Conservation (phyloP, 2,888 invertebrate species). For the Leucophenga montana region DNA sequence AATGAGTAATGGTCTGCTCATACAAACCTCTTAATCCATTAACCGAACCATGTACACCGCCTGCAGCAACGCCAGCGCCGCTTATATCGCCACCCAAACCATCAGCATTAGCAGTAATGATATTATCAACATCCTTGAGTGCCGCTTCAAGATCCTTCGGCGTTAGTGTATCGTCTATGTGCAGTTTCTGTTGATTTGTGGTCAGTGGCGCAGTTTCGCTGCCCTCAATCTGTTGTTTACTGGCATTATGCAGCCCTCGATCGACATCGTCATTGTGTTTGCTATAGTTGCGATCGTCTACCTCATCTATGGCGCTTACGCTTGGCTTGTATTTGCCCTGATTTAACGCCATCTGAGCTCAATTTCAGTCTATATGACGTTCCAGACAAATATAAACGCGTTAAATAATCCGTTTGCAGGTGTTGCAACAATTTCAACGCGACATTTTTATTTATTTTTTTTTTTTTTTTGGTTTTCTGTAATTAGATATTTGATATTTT, state of each 20-base stretch:
- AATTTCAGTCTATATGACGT: background rate
- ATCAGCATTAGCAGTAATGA: background rate
- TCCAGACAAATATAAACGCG: too few species aligned
- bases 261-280: slow-evolving; percentile 55
- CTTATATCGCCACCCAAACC: slow-evolving; percentile 40
- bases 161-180: slow-evolving; percentile 61
- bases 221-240: slow-evolving; percentile 67
- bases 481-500: background rate
- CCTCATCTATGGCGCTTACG: slow-evolving; percentile 67
- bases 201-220: slow-evolving; percentile 70
- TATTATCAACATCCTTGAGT: slow-evolving; percentile 40
- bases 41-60: slow-evolving; percentile 56
- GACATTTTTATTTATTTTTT: background rate
- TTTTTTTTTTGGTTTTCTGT: background rate
- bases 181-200: slow-evolving; percentile 67
- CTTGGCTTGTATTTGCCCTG: slow-evolving; percentile 68
- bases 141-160: slow-evolving; percentile 63
- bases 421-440: too few species aligned
- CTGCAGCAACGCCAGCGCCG: slow-evolving; percentile 35
- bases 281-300: slow-evolving; percentile 64
- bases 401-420: too few species aligned
- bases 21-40: slow-evolving; percentile 65
- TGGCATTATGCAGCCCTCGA: slow-evolving; percentile 19
- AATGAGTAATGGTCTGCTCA: background rate
- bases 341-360: slow-evolving; percentile 56